These are phyloP conservation scores for Cephus spinipes DNA, from an alignment of 2,888 invertebrate species.

Conservation along the genomic window DNA sequence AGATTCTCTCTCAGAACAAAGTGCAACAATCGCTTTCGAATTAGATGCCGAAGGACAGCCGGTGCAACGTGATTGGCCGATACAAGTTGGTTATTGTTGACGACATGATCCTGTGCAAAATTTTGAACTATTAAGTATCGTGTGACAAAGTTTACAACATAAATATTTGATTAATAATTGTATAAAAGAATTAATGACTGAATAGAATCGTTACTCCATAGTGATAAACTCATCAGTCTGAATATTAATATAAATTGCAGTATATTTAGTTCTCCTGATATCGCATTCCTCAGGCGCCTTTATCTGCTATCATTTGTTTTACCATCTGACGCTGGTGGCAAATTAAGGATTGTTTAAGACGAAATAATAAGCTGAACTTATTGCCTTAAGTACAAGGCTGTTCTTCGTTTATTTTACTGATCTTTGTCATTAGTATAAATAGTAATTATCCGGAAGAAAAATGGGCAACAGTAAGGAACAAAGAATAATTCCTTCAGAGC, in stretches of 20 bases:
- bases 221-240: neutral
- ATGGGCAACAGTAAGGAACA: constrained; percentile 26
- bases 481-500: neutral
- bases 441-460: neutral
- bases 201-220: neutral
- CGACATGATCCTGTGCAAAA: neutral
- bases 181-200: neutral
- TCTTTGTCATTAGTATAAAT: constrained; percentile 15
- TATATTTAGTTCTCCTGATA: neutral
- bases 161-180: neutral
- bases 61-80: constrained; percentile 45
- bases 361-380: neutral
- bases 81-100: neutral
- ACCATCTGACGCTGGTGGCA: neutral
- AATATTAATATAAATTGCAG: neutral
- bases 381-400: neutral
- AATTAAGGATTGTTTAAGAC: neutral
- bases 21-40: constrained; percentile 7
- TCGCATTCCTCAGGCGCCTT: neutral
- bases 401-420: neutral
- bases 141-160: neutral
- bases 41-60: constrained; percentile 32
- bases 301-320: neutral
- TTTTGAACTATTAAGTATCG: neutral
- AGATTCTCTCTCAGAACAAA: neutral